Percentiles rank a stretch among this genome's conserved stretches.
phyloP scores from a whole-genome alignment of 1,140 invertebrate genomes.

The roundworm (Caenorhabditis elegans) region WBcel235 BX284606.5:3904001-3904500 shows the following conservation, averaged over 20 bases:
- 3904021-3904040: background rate
- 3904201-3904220: constrained; percentile 26
- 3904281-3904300: background rate
- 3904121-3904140: constrained; percentile 31
- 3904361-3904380: background rate
- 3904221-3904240: constrained; percentile 1
- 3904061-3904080: constrained; percentile 17
- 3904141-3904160: background rate
- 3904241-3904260: background rate
- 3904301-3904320: constrained; percentile 19
- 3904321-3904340: background rate
- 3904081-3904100: background rate
- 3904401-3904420: background rate
- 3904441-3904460: background rate
- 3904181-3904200: constrained; percentile 7
- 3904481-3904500: background rate
- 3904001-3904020: background rate
- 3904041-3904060: background rate
- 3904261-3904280: background rate
- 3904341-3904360: background rate
- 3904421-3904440: background rate
- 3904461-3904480: background rate
- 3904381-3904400: background rate
- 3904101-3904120: constrained; percentile 19
- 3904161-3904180: constrained; percentile 13